Evolutionary conservation across 2,113 vertebrate genomes (phyloP), one percentile per base, ranked within the genome.

Genomic region (Passer montanus): DNA sequence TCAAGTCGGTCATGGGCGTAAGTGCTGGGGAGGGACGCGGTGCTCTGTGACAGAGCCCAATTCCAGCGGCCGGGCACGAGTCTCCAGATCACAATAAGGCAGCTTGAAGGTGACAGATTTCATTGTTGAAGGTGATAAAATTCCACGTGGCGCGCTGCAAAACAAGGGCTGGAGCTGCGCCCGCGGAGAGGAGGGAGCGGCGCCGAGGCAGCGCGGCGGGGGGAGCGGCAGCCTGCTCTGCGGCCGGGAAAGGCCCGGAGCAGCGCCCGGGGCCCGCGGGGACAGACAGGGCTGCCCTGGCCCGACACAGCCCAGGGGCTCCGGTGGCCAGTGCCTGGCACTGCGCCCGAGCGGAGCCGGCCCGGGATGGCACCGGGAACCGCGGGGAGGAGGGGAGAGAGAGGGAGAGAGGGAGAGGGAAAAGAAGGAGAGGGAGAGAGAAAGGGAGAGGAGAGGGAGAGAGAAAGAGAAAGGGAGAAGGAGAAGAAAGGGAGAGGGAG

Each of bases 51-150:
- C 41, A 50, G 13, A 63, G 81, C 83, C 63, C 49, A 13, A 83
- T 53, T 69, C 46, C 46, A 35, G 84, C 47, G 7, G 53, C 37
- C 67, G 41, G 78, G 80, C 74, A 11, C 49, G 58, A 88, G 85
- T 69, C 93, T 84, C 96, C 91, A 74, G 93, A 73, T 95, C 78
- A 76, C 87, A 94, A 87, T 81, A 91, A 94, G 94, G 93, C 93
- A 90, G 93, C 94, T 94, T 93, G 93, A 96, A 97, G 95, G 97
- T 96, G 96, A 97, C 95, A 93, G 97, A 89, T 95, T 95, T 93
- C 94, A 72, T 78, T 92, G 95, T 68, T 94, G 97, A 96, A 97
- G 96, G 97, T 94, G 97, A 97, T 94, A 93, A 90, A 94, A 97
- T 37, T 92, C 67, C 94, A 73, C 13, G 6, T 58, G 92, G 94